Conservation (phyloP, 2,113 vertebrate species). For the Bubo blakistoni region DNA sequence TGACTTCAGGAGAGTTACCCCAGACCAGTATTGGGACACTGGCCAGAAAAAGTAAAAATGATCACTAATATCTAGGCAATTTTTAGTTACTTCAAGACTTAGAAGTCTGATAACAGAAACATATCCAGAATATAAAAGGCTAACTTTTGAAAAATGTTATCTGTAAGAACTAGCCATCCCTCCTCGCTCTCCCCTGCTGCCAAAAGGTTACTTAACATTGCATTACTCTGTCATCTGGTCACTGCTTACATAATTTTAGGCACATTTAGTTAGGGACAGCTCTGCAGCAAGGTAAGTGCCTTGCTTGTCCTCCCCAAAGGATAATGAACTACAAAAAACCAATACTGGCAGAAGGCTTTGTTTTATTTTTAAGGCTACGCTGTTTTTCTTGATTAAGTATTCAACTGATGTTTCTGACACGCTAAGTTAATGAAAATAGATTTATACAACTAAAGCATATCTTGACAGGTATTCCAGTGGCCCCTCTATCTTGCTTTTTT, state of each 20-base stretch:
- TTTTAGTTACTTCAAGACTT: background rate
- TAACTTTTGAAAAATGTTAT: background rate
- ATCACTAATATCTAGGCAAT: background rate
- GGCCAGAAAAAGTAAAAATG: background rate
- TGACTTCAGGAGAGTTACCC: background rate
- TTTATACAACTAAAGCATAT: background rate
- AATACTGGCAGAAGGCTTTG: background rate
- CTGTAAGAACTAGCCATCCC: background rate
- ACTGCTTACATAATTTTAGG: background rate
- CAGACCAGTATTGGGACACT: background rate
- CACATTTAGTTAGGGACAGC: background rate
- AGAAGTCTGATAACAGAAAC: background rate
- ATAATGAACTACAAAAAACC: background rate
- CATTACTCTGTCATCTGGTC: background rate
- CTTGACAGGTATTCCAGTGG: background rate
- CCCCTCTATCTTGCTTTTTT: background rate
- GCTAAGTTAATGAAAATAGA: background rate
- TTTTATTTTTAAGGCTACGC: background rate
- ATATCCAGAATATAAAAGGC: background rate
- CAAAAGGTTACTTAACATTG: background rate
- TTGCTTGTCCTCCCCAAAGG: background rate
- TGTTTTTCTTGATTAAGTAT: background rate
- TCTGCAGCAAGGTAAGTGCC: background rate
- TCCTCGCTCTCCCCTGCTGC: background rate
- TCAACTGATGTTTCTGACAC: background rate